Base-by-base conservation (phyloP, 2,113 vertebrate genomes). In the Porphyrio hochstetteri region DNA sequence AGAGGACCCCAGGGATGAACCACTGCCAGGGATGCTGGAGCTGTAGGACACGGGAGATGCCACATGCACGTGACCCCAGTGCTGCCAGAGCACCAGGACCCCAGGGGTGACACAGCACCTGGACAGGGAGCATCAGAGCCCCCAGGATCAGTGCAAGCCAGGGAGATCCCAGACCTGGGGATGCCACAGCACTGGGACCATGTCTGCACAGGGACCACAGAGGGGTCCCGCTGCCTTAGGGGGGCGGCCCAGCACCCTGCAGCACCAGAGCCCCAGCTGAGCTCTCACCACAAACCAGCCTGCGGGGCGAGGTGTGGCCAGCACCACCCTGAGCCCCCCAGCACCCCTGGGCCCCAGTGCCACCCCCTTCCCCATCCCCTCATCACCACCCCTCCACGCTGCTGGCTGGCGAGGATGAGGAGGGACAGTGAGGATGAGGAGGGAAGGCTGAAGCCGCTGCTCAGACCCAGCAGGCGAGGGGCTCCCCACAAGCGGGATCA, bases 1-100 rank as follows among this genome's bases (percentile, higher is more conserved):
- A 35, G 3, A 11, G 4, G 36, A 28, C 1, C 5, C 16, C 2
- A 1, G 46, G 33, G 38, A 7, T 25, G 38, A 42, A 33, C 13
- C 65, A 7, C 14, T 28, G 11, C 9, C 10, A 4, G 40, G 31
- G 17, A 17, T 15, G n/a, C 53, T 7, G 23, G 27, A 53, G 59
- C 25, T 33, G 36, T 9, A 10, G 63, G n/a, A 33, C 17, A 1
- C 1, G 10, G 35, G 61, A 38, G 36, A 29, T 3, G 44, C 7
- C 40, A 14, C 29, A 2, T 0, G 5, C 44, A 5, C 35, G 13
- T 38, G 23, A 36, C 33, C 10, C n/a, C 14, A 55, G 72, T 35
- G 44, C 31, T 36, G 9, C 15, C 0, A 36, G 48, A 53, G 46
- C 19, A 42, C 35, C 31, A 11, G 33, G 24, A n/a, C 50, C 19